Percentiles rank a stretch among this genome's conserved stretches.
phyloP scores from a whole-genome alignment of 2,113 vertebrate genomes.

The Zosterops lateralis region DNA sequence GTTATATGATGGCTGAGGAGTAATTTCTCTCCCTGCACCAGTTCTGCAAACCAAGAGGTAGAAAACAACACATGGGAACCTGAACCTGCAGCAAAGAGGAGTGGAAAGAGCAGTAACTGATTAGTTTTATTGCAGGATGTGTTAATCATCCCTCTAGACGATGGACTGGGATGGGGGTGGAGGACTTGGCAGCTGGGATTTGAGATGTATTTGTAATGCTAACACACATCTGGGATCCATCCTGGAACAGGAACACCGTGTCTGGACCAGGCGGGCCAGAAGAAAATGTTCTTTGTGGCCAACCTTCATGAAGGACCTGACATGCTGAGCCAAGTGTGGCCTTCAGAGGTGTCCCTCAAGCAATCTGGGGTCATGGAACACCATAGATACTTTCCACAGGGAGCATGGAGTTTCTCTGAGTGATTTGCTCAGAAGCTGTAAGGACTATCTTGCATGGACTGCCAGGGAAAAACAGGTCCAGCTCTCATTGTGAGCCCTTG shows the following conservation, averaged over 20 bases:
- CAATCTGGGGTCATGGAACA: background rate
- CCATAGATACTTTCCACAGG: background rate
- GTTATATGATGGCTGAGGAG: background rate
- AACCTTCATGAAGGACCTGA: background rate
- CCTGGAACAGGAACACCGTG: background rate
- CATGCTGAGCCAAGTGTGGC: background rate
- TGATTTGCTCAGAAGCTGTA: background rate
- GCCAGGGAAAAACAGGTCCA: background rate
- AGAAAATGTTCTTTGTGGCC: background rate
- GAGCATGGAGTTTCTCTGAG: rapidly evolving
- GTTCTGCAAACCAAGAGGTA: background rate
- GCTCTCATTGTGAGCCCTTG: background rate
- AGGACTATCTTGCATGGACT: background rate
- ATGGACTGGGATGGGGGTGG: slow-evolving; percentile 14
- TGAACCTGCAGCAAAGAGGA: slow-evolving; percentile 25
- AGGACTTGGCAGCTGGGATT: slow-evolving; percentile 40
- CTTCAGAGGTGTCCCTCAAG: background rate
- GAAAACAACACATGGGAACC: background rate
- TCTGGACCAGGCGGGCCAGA: slow-evolving; percentile 10
- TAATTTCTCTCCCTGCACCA: slow-evolving; percentile 6
- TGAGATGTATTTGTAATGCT: slow-evolving; percentile 30
- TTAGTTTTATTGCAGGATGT: slow-evolving; percentile 16
- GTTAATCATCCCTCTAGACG: slow-evolving; percentile 29
- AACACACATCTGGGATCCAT: slow-evolving; percentile 57
- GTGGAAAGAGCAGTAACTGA: slow-evolving; percentile 8